These are phyloP conservation scores for Poicephalus meyeri DNA, from an alignment of 2,113 vertebrate genomes.

Conservation along the genomic window DNA sequence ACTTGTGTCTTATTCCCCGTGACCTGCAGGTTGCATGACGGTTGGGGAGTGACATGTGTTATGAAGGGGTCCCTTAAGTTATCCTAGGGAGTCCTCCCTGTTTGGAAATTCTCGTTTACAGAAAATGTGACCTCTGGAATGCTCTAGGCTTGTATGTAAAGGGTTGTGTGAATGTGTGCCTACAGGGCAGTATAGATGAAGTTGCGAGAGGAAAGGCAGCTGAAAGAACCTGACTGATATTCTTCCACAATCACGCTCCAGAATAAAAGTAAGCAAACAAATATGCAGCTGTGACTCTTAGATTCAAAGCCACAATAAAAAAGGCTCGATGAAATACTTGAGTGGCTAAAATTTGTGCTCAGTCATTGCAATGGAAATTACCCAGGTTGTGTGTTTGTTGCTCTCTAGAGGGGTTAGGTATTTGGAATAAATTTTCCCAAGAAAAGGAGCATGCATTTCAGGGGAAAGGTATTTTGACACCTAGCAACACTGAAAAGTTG, in stretches of 20 bases:
- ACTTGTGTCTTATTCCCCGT: neutral
- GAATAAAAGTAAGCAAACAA: constrained; percentile 65
- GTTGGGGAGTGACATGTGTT: neutral
- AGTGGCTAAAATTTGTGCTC: constrained; percentile 59
- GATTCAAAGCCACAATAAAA: constrained; percentile 69
- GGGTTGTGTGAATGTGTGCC: fast-evolving
- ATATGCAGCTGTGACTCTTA: constrained; percentile 69
- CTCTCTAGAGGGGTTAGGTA: constrained; percentile 36
- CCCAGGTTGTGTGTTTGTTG: constrained; percentile 46
- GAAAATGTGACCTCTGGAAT: neutral
- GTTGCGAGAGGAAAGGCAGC: neutral
- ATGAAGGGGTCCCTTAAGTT: neutral
- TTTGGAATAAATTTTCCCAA: constrained; percentile 50
- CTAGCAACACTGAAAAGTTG: constrained; percentile 10
- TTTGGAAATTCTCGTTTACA: neutral
- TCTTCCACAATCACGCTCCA: constrained; percentile 57
- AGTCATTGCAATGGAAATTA: constrained; percentile 67
- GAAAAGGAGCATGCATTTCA: constrained; percentile 3
- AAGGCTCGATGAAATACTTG: constrained; percentile 70
- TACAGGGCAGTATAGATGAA: neutral
- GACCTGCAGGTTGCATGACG: neutral
- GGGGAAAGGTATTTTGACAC: constrained; percentile 8
- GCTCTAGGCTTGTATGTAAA: neutral
- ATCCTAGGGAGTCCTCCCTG: neutral
- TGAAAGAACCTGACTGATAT: constrained; percentile 54